Conservation (phyloP, 2,888 invertebrate genomes). For the Leucoptera coffeella region DNA sequence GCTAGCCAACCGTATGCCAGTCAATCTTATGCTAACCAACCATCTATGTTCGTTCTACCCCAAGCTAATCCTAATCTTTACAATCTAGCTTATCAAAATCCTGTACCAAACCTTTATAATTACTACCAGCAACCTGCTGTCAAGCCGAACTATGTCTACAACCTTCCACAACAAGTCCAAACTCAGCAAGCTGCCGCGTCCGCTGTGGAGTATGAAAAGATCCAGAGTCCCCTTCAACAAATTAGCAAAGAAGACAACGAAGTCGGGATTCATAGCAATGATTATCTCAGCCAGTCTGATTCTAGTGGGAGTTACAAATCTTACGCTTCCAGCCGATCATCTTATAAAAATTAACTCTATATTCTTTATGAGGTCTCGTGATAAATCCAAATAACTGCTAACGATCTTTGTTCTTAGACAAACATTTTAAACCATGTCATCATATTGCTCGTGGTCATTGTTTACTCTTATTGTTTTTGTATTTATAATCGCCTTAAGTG, state of each 20-base stretch:
- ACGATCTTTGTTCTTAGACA: too few species aligned
- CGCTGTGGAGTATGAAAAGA: conserved; percentile 25
- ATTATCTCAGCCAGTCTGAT: conserved; percentile 24
- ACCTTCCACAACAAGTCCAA: conserved; percentile 8
- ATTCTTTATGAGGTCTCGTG: too few species aligned
- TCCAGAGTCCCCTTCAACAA: conserved; percentile 17
- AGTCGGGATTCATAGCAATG: conserved; percentile 16
- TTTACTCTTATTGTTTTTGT: too few species aligned
- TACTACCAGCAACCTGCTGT: conserved; percentile 30
- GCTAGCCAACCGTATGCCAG: conserved; percentile 24
- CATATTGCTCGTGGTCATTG: too few species aligned
- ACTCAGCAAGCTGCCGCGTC: conserved; percentile 10
- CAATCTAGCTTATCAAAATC: conserved; percentile 12
- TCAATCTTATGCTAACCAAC: conserved; percentile 22
- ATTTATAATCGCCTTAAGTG: too few species aligned
- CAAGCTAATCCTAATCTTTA: conserved; percentile 26
- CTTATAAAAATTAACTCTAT: conserved; percentile 5
- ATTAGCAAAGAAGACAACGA: conserved; percentile 33
- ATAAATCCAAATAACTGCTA: too few species aligned
- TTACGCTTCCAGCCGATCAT: conserved; percentile 18
- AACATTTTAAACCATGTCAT: too few species aligned
- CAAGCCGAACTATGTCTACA: conserved; percentile 22
- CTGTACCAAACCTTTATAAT: conserved; percentile 27
- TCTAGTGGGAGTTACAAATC: conserved; percentile 22
- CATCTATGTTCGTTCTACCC: conserved; percentile 28